phyloP scores from a whole-genome alignment of 2,888 invertebrate species.

The Stenichneumon culpator region DNA sequence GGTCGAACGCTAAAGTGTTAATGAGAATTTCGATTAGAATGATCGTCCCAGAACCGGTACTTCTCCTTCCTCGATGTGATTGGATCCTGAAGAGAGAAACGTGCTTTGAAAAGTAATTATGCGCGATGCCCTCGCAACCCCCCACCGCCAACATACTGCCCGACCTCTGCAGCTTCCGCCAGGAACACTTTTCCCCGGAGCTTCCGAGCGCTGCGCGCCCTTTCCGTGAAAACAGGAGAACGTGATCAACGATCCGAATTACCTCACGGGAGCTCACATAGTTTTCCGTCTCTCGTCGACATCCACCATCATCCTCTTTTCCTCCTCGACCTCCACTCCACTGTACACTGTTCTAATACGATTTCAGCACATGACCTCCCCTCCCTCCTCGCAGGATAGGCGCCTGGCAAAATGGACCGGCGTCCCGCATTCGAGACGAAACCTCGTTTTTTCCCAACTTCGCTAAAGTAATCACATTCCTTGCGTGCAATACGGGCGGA shows the following conservation, averaged over 20 bases:
- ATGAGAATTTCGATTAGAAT: conserved; percentile 72
- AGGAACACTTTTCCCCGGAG: background rate
- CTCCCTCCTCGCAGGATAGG: background rate
- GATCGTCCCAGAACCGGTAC: conserved; percentile 60
- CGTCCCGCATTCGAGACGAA: background rate
- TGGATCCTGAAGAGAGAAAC: conserved; percentile 69
- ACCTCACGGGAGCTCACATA: conserved; percentile 64
- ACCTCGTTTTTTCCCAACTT: background rate
- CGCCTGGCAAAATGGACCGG: background rate
- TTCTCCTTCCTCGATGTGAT: conserved; percentile 64
- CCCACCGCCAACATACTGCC: conserved; percentile 6
- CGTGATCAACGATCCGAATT: conserved; percentile 66
- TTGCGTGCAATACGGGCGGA: too few relatives aligned
- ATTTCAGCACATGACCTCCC: background rate
- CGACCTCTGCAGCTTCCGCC: background rate
- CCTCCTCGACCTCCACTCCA: conserved; percentile 25
- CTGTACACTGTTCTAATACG: conserved; percentile 10
- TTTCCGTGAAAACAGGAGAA: conserved; percentile 22
- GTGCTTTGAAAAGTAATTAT: conserved; percentile 70
- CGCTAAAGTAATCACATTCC: too few relatives aligned
- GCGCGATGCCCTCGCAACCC: conserved; percentile 55
- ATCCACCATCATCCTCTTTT: conserved; percentile 19
- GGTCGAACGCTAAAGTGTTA: conserved; percentile 61
- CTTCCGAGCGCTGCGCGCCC: conserved; percentile 13
- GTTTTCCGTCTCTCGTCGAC: conserved; percentile 50